Conservation (phyloP, 2,113 vertebrate genomes). For the Turnix velox region DNA sequence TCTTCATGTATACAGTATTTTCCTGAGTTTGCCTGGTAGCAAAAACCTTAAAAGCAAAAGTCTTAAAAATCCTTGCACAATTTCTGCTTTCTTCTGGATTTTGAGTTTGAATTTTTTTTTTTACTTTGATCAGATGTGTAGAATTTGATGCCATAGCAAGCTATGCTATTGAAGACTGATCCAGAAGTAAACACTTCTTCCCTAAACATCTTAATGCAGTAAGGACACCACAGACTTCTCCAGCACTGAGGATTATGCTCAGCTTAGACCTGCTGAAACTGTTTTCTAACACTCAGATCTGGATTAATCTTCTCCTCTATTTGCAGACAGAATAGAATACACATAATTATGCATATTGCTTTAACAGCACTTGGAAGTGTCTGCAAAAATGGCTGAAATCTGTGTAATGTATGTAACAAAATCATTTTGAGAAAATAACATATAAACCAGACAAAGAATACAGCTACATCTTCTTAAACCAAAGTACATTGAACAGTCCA, state of each 20-base stretch:
- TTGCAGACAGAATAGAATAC: neutral
- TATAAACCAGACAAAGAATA: neutral
- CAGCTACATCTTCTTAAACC: neutral
- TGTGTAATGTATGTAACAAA: neutral
- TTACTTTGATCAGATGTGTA: neutral
- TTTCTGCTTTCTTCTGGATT: neutral
- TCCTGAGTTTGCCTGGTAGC: neutral
- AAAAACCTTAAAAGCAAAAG: too few relatives aligned
- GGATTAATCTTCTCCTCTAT: neutral
- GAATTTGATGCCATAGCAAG: neutral
- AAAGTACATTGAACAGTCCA: neutral
- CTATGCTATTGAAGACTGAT: neutral
- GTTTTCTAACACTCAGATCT: neutral
- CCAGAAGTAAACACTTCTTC: neutral
- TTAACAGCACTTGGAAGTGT: neutral
- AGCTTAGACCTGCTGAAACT: neutral
- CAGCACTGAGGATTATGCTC: neutral
- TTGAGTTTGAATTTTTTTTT: fast-evolving
- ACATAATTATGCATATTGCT: neutral
- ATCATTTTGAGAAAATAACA: neutral
- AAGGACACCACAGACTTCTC: neutral
- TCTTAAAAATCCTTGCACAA: neutral
- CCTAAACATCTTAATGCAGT: neutral
- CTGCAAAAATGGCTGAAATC: neutral
- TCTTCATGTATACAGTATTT: neutral